Evolutionary conservation across 2,797 vertebrate genomes (phyloP).

Genomic region (Sciaenops ocellatus): DNA sequence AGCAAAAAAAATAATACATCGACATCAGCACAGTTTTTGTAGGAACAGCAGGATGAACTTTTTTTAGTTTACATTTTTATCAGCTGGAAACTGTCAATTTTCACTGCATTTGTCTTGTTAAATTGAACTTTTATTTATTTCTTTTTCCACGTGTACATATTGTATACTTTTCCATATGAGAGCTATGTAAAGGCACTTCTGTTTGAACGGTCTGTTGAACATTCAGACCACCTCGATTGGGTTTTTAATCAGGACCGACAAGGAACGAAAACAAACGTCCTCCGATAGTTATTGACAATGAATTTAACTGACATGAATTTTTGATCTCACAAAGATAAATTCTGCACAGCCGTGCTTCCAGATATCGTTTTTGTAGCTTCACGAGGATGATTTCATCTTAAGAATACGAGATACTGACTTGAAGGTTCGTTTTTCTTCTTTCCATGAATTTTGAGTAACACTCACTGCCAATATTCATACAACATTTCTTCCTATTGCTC

Average conservation of each 20-base stretch:
- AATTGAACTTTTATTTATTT: constrained; percentile 41
- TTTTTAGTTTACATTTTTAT: constrained; percentile 47
- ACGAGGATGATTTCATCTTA: constrained; percentile 1
- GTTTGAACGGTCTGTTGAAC: constrained; percentile 19
- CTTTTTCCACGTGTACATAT: not conserved
- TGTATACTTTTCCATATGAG: constrained; percentile 2
- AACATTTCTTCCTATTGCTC: constrained; percentile 69
- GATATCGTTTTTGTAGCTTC: constrained; percentile 9
- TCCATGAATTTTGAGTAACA: constrained; percentile 35
- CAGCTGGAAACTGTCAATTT: constrained; percentile 34
- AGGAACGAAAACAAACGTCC: constrained; percentile 6
- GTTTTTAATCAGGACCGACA: constrained; percentile 24
- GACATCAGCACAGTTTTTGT: constrained; percentile 72
- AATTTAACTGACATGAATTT: constrained; percentile 1
- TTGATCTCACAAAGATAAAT: not conserved
- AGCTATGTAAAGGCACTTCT: constrained; percentile 42
- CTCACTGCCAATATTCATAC: constrained; percentile 68
- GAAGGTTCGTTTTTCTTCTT: constrained; percentile 6
- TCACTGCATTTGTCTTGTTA: constrained; percentile 17
- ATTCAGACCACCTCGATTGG: constrained; percentile 9
- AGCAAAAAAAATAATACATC: constrained; percentile 32
- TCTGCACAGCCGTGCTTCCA: constrained; percentile 48
- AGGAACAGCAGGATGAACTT: constrained; percentile 62
- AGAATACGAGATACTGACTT: constrained; percentile 26
- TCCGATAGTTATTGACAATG: not conserved